Conservation (phyloP, 2,888 invertebrate genomes). For the Cryptus armator region DNA sequence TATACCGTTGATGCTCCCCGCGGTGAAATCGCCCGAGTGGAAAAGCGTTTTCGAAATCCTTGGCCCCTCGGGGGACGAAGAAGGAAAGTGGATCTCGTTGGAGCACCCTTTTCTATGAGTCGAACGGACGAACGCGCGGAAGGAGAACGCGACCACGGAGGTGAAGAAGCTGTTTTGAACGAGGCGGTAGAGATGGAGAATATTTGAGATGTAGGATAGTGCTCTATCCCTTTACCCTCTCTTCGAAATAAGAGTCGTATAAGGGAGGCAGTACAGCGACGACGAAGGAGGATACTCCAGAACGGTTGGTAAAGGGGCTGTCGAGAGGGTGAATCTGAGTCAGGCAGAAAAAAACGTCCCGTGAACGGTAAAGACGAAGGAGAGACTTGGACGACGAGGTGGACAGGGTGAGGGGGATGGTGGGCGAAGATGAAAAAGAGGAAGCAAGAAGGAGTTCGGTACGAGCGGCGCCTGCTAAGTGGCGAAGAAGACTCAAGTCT, state of each 20-base stretch:
- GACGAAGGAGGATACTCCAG: conserved; percentile 52
- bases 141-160: conserved; percentile 26
- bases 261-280: conserved; percentile 32
- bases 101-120: conserved; percentile 80
- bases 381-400: conserved; percentile 63
- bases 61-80: conserved; percentile 77
- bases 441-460: conserved; percentile 56
- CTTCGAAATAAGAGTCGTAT: conserved; percentile 51
- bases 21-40: conserved; percentile 78
- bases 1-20: conserved; percentile 57
- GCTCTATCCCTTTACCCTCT: conserved; percentile 40
- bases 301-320: conserved; percentile 48
- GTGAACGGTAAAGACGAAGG: conserved; percentile 66
- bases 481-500: conserved; percentile 74
- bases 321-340: conserved; percentile 63
- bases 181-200: conserved; percentile 25
- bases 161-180: conserved; percentile 59
- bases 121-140: conserved; percentile 34
- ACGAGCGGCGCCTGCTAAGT: conserved; percentile 78
- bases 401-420: conserved; percentile 35
- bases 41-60: conserved; percentile 81
- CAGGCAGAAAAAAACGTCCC: conserved; percentile 39
- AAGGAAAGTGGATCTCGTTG: conserved; percentile 77
- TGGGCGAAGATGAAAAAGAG: conserved; percentile 68
- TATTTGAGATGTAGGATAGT: conserved; percentile 33